phyloP scores from a whole-genome alignment of 2,888 invertebrate genomes.

The Drosophila emarginata region DNA sequence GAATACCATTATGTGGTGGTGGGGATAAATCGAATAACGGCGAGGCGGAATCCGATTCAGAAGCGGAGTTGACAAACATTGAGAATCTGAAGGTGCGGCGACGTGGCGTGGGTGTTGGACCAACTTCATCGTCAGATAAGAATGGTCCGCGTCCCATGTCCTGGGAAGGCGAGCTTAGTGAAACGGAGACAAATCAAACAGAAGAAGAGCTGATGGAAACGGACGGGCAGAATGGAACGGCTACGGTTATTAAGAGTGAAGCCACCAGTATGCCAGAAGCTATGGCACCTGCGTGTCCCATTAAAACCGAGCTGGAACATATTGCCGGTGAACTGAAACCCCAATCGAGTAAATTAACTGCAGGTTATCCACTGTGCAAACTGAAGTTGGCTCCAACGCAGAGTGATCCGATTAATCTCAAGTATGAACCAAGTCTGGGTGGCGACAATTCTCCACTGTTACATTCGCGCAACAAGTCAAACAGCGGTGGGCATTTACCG shows the following conservation, averaged over 20 bases:
- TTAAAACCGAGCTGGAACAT: slow-evolving; percentile 77
- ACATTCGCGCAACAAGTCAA: slow-evolving; percentile 84
- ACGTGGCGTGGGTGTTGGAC: slow-evolving; percentile 64
- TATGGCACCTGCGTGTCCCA: slow-evolving; percentile 28
- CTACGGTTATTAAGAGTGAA: slow-evolving; percentile 75
- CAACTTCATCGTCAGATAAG: slow-evolving; percentile 52
- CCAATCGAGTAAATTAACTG: slow-evolving; percentile 20
- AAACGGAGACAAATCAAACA: slow-evolving; percentile 85
- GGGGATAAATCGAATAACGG: slow-evolving; percentile 53
- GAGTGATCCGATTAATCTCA: slow-evolving; percentile 82
- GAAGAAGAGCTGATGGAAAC: slow-evolving; percentile 83
- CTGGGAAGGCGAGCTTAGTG: slow-evolving; percentile 96
- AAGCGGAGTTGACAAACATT: slow-evolving; percentile 81
- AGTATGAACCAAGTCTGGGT: slow-evolving; percentile 77
- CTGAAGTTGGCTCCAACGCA: slow-evolving; percentile 79
- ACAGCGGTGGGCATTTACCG: slow-evolving; percentile 82
- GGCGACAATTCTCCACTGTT: slow-evolving; percentile 85
- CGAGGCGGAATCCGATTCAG: slow-evolving; percentile 81
- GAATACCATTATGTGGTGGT: slow-evolving; percentile 58
- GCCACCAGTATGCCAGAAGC: slow-evolving; percentile 52
- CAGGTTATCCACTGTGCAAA: slow-evolving; percentile 46
- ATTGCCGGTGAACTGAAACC: slow-evolving; percentile 72
- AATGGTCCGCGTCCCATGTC: slow-evolving; percentile 92
- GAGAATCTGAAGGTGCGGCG: slow-evolving; percentile 84
- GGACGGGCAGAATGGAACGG: slow-evolving; percentile 59